A percentile compares a stretch with the other conserved stretches of the same genome.
phyloP scores from a whole-genome alignment of 2,113 vertebrate species.

The Elgaria multicarinata region DNA sequence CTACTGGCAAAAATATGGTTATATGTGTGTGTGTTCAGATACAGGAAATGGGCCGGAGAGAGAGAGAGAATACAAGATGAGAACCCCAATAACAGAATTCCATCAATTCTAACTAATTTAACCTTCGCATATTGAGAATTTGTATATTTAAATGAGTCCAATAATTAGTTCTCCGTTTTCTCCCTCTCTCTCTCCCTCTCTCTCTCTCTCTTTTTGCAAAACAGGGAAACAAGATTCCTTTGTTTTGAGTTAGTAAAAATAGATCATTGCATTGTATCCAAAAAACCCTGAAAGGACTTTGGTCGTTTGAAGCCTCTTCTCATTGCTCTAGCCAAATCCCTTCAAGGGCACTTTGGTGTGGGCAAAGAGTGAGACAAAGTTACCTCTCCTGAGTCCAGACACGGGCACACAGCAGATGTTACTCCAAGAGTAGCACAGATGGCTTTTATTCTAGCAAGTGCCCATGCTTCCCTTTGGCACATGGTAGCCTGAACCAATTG shows the following conservation, averaged over 20 bases:
- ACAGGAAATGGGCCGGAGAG: background rate
- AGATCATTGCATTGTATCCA: background rate
- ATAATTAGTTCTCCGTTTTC: background rate
- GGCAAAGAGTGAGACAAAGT: background rate
- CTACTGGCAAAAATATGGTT: background rate
- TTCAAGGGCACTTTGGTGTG: background rate
- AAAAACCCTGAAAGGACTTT: background rate
- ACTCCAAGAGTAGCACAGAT: background rate
- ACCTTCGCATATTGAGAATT: background rate
- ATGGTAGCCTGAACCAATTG: background rate
- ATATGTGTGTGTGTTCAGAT: background rate
- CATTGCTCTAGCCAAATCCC: background rate
- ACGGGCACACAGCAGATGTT: background rate
- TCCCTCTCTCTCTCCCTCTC: too few species aligned
- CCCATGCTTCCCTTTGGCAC: fast-evolving
- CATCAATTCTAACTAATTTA: background rate
- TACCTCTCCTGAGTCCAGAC: background rate
- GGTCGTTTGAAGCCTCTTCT: background rate
- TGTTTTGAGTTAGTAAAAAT: background rate
- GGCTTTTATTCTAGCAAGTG: background rate
- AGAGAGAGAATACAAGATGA: too few species aligned
- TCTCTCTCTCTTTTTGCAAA: background rate
- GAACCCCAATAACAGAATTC: background rate
- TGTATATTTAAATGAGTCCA: background rate
- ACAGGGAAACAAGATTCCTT: slow-evolving; percentile 14